phyloP scores from a whole-genome alignment of 2,888 invertebrate species.

The Agriopis aurantiaria region DNA sequence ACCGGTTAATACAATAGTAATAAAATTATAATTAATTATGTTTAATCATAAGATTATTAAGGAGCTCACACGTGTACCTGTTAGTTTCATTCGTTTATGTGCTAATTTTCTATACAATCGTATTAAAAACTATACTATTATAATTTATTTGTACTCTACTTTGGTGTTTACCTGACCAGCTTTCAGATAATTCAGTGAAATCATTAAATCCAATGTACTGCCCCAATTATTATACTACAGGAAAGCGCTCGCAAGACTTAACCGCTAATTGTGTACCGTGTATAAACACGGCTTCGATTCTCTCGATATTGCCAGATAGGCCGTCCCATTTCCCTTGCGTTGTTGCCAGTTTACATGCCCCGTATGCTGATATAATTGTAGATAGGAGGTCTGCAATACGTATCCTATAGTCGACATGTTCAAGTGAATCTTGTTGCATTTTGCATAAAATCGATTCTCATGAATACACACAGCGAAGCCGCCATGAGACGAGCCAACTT shows the following conservation, averaged over 20 bases:
- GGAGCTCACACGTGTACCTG: not conserved
- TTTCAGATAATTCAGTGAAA: constrained; percentile 8
- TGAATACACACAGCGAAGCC: constrained; percentile 75
- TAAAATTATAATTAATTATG: no score
- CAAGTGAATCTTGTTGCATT: constrained; percentile 86
- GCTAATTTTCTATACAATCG: no score
- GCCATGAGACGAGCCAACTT: constrained; percentile 71
- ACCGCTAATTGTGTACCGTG: constrained; percentile 72
- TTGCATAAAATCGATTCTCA: constrained; percentile 86
- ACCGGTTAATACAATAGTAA: no score
- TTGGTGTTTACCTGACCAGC: no score
- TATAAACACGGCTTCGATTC: constrained; percentile 63
- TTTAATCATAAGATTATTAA: no score
- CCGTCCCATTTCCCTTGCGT: constrained; percentile 59
- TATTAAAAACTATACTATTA: no score
- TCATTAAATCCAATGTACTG: constrained; percentile 16
- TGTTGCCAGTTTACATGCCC: constrained; percentile 66
- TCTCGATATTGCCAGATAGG: constrained; percentile 62
- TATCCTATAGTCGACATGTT: constrained; percentile 70
- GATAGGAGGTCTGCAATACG: constrained; percentile 68
- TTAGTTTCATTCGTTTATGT: not conserved
- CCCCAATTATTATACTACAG: constrained; percentile 11
- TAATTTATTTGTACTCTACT: no score
- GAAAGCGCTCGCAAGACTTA: constrained; percentile 54
- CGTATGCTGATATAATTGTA: constrained; percentile 77